Conservation (phyloP, 2,113 vertebrate genomes). For the Oriolus oriolus region DNA sequence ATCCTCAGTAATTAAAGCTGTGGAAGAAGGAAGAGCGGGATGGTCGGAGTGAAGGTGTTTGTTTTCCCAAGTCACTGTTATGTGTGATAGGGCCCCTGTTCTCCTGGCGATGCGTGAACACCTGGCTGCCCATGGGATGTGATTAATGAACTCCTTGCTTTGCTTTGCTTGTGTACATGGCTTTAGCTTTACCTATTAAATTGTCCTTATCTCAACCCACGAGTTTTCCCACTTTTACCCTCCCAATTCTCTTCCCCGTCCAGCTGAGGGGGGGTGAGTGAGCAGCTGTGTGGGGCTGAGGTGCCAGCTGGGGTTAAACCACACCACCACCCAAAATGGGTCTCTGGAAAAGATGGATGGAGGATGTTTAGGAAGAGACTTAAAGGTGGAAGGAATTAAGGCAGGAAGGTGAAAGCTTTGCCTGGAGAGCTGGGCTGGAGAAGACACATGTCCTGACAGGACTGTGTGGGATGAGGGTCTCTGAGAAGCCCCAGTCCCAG, state of each 20-base stretch:
- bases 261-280: neutral
- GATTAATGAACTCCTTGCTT: neutral
- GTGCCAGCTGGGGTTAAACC: neutral
- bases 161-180: neutral
- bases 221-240: neutral
- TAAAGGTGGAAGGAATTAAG: neutral
- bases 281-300: neutral
- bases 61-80: neutral
- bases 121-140: neutral
- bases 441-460: neutral
- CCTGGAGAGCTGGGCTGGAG: neutral
- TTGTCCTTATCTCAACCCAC: neutral
- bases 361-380: neutral
- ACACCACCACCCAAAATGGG: accelerated
- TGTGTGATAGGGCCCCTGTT: accelerated
- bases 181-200: neutral
- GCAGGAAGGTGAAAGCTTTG: neutral
- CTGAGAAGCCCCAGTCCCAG: neutral
- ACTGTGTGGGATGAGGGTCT: accelerated
- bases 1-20: neutral
- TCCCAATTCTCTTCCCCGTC: neutral
- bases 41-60: neutral
- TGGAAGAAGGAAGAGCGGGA: neutral
- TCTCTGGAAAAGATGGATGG: neutral
- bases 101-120: neutral